phyloP scores from a whole-genome alignment of 2,113 vertebrate genomes.

The Lynx canadensis region DNA sequence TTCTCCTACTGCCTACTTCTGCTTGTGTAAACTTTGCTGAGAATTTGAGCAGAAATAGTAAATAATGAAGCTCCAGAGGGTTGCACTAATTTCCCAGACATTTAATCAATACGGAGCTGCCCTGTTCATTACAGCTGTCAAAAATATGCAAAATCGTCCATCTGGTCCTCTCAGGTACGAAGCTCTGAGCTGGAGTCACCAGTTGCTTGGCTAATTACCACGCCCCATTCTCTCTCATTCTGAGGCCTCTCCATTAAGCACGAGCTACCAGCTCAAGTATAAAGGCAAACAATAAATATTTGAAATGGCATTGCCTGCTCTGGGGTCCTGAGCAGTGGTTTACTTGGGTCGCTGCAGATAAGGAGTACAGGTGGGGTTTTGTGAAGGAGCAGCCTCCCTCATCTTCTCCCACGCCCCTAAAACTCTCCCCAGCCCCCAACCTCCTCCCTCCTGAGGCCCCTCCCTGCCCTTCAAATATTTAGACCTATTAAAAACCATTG shows the following conservation, averaged over 20 bases:
- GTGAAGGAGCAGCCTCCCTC: accelerated
- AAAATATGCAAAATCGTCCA: slow-evolving; percentile 81
- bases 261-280: slow-evolving; percentile 67
- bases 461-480: slow-evolving; percentile 74
- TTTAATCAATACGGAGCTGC: slow-evolving; percentile 75
- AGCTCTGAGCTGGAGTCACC: slow-evolving; percentile 57
- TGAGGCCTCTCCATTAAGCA: slow-evolving; percentile 63
- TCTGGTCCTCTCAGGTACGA: slow-evolving; percentile 76
- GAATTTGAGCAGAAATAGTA: slow-evolving; percentile 24
- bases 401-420: neutral
- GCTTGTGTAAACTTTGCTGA: slow-evolving; percentile 41
- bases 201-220: slow-evolving; percentile 75
- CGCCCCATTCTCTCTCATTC: slow-evolving; percentile 69
- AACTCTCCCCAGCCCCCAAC: accelerated
- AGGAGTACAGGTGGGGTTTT: neutral
- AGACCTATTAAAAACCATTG: slow-evolving; percentile 77
- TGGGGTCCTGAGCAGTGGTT: neutral
- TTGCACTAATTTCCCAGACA: slow-evolving; percentile 72
- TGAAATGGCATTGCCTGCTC: slow-evolving; percentile 56
- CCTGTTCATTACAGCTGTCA: slow-evolving; percentile 82
- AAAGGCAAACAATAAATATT: slow-evolving; percentile 77
- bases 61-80: slow-evolving; percentile 64
- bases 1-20: neutral
- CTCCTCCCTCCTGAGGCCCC: neutral
- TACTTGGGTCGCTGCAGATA: neutral